Conservation (phyloP, 2,888 invertebrate species). For the Epiperipatus broadwayi region DNA sequence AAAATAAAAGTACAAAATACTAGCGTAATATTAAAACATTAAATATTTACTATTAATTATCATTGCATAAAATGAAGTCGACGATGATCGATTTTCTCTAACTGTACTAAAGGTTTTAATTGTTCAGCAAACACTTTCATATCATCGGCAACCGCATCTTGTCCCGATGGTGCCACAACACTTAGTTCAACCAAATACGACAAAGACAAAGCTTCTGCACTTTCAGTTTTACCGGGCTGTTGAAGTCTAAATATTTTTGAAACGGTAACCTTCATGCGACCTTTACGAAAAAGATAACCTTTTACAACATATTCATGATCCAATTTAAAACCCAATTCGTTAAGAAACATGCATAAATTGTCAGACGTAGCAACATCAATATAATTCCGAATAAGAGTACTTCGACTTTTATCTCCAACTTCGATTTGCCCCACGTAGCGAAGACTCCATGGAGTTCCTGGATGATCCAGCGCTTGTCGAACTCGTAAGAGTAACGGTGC, state of each 20-base stretch:
- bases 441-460: constrained; percentile 68
- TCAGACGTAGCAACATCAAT: constrained; percentile 79
- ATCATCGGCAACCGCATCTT: constrained; percentile 86
- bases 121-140: constrained; percentile 89
- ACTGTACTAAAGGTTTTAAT: constrained; percentile 65
- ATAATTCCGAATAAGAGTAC: constrained; percentile 73
- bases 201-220: constrained; percentile 63
- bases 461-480: constrained; percentile 57
- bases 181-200: constrained; percentile 85
- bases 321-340: constrained; percentile 55
- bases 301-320: constrained; percentile 85
- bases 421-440: constrained; percentile 81
- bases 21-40: too few species aligned
- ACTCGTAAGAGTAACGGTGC: constrained; percentile 44
- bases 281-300: constrained; percentile 87
- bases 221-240: constrained; percentile 34
- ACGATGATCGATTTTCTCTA: constrained; percentile 73
- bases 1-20: too few species aligned
- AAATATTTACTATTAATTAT: too few species aligned
- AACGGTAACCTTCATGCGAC: constrained; percentile 88
- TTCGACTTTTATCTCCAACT: constrained; percentile 60
- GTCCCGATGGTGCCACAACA: constrained; percentile 67
- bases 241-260: constrained; percentile 69
- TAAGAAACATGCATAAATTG: constrained; percentile 72
- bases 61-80: too few species aligned